A percentile compares a stretch with the other conserved stretches of the same genome.
These are phyloP conservation scores for Columba guinea DNA, from an alignment of 2,797 vertebrate genomes.

Conservation along the genomic window DNA sequence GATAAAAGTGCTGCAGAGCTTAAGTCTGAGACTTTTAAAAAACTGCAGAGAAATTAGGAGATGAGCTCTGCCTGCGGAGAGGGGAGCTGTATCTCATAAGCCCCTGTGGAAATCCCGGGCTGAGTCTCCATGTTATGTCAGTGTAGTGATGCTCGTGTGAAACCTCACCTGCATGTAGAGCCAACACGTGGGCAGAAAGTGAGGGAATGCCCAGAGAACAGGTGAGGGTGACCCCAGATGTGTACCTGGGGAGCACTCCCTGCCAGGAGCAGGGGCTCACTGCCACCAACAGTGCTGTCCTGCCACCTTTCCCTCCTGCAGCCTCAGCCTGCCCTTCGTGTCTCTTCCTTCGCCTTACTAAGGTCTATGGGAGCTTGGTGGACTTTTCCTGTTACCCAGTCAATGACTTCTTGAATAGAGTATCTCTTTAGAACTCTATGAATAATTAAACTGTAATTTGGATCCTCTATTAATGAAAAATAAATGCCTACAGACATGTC, in stretches of 20 bases:
- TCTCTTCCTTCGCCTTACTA: neutral
- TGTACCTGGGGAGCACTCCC: neutral
- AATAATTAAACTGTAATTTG: constrained; percentile 46
- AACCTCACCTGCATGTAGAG: accelerated
- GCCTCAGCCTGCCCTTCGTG: neutral
- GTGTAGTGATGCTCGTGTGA: neutral
- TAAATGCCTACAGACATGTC: neutral
- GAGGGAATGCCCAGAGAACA: too few species aligned
- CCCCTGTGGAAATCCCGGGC: neutral
- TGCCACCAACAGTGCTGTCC: neutral
- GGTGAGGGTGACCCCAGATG: neutral
- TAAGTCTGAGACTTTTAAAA: neutral
- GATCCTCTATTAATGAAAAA: constrained; percentile 28
- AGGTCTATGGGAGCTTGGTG: neutral
- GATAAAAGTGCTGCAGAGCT: neutral
- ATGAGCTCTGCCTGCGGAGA: neutral
- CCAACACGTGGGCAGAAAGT: too few species aligned
- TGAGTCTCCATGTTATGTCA: accelerated
- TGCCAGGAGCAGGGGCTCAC: neutral
- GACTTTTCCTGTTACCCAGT: neutral
- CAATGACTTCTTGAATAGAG: neutral
- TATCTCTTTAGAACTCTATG: constrained; percentile 3
- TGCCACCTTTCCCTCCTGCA: neutral
- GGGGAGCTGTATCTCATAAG: neutral
- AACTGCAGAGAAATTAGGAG: neutral